Base-by-base conservation (phyloP, 2,797 vertebrate genomes). In the Denticeps clupeoides region DNA sequence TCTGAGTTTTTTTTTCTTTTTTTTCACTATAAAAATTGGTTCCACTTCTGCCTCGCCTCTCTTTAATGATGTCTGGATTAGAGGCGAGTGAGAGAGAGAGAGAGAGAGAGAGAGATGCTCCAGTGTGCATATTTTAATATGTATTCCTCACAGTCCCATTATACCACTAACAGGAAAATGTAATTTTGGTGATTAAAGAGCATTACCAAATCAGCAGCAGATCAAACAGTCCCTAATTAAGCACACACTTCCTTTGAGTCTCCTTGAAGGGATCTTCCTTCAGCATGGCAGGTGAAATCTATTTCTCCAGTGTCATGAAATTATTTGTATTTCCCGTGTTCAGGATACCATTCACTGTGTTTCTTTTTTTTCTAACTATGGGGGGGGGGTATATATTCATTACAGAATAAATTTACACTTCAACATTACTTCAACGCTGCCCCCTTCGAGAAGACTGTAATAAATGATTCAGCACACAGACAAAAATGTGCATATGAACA, bases 401-500 rank as follows among this genome's bases (percentile, higher is more conserved):
- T 70, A 64, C 60, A 53, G 65, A 71, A 69, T 72, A 67, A 9
- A 68, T 79, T 74, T 71, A 26, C 62, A 60, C 55, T 57, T 15
- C 33, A 18, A 18, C 33, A 37, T 33, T 16, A 37, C 55, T 51
- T 54, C 64, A 64, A 52, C 59, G 60, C 70, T 65, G 63, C 61
- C 49, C 41, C 51, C 56, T 46, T 68, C 63, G 58, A 65, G 71
- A 62, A 51, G 53, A 56, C 59, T 59, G 75, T 69, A 79, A 80
- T 71, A 78, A 79, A 70, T 70, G 73, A 79, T 75, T 71, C 64
- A 56, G 63, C 45, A 25, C 63, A 56, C 64, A 69, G 71, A 77
- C 66, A 73, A 77, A 76, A 77, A 67, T 58, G 63, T 69, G 70
- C 55, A 61, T 63, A 55, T 62, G 65, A 72, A 60, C 60, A 56